Base-by-base conservation (phyloP, 2,113 vertebrate genomes). In the Caranx melampygus region DNA sequence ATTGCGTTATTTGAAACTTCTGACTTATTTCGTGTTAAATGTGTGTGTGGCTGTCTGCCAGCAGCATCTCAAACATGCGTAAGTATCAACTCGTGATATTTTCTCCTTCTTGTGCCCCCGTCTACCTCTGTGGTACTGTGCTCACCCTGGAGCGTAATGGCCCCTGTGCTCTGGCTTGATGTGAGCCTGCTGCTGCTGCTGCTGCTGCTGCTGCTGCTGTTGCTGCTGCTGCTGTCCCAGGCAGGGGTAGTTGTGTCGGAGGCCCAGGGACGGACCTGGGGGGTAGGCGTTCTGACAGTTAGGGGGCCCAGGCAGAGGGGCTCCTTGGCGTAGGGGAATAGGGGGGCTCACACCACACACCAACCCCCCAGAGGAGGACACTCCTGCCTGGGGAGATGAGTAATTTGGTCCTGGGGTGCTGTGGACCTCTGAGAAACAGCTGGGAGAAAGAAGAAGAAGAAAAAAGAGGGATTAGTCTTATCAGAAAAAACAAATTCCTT, bases 341-440 rank as follows among this genome's bases (percentile, higher is more conserved):
- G 94, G 91, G 82, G 94, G 93, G 84, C 93, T 95, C 81, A 95
- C 91, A 58, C 92, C 93, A 90, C 95, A 95, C 88, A 92, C 88
- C 91, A 94, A 89, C 72, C 94, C 94, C 87, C 91, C 94, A 75
- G 94, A 87, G 64, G 95, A 91, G 78, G 95, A 94, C 75, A 89
- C 92, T 87, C 93, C 94, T 65, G 91, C 88, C 89, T 95, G 95
- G 79, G 95, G 89, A 76, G 93, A 94, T 79, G 93, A 92, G 79
- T 93, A 95, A 87, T 91, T 94, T 69, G 91, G 92, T 85, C 89
- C 94, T 18, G 94, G 92, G 81, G 73, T 59, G 87, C 93, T 93
- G 11, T 98, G 95, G 93, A 99, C 97, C 92, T 99, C 97, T 3
- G 98, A 95, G 94, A 99, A 99, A 91, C 98, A 99, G 95, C 98